These are phyloP conservation scores for Sarcophaga rosellei DNA, from an alignment of 2,888 invertebrate species.

Conservation along the genomic window DNA sequence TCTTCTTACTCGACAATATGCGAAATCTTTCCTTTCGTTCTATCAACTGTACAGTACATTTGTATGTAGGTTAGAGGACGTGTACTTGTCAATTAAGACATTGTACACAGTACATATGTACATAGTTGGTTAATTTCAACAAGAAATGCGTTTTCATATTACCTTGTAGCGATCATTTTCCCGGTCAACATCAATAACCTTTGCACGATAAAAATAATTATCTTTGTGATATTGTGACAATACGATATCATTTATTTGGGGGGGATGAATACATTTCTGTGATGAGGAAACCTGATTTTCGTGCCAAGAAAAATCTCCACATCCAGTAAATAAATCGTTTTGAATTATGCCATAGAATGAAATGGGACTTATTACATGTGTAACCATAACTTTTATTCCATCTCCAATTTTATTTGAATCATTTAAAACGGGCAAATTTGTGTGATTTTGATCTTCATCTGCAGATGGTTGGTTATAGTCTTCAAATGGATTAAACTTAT, in stretches of 20 bases:
- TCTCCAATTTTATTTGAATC: slow-evolving; percentile 15
- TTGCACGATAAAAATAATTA: slow-evolving; percentile 70
- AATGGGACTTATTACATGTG: slow-evolving; percentile 63
- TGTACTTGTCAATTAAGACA: too few species aligned
- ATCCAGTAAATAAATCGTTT: slow-evolving; percentile 24
- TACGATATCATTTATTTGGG: slow-evolving; percentile 61
- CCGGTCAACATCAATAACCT: slow-evolving; percentile 52
- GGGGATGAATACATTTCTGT: slow-evolving; percentile 44
- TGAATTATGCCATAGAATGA: slow-evolving; percentile 68
- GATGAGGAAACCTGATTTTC: slow-evolving; percentile 48
- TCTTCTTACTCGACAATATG: too few species aligned
- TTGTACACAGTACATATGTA: too few species aligned
- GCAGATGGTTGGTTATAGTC: neutral
- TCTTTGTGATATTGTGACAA: slow-evolving; percentile 69
- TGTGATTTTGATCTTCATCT: neutral
- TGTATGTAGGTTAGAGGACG: too few species aligned
- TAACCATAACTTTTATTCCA: slow-evolving; percentile 50
- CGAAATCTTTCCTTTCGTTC: too few species aligned
- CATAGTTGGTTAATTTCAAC: too few species aligned
- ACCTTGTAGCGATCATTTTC: slow-evolving; percentile 41
- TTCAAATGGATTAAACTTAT: slow-evolving; percentile 42
- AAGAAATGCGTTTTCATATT: neutral
- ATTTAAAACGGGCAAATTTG: neutral
- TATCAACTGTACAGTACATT: too few species aligned
- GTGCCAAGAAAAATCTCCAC: slow-evolving; percentile 64